A percentile compares a stretch with the other conserved stretches of the same genome.
phyloP scores from a whole-genome alignment of 1,140 invertebrate species.

The Chironomus tepperi region DNA sequence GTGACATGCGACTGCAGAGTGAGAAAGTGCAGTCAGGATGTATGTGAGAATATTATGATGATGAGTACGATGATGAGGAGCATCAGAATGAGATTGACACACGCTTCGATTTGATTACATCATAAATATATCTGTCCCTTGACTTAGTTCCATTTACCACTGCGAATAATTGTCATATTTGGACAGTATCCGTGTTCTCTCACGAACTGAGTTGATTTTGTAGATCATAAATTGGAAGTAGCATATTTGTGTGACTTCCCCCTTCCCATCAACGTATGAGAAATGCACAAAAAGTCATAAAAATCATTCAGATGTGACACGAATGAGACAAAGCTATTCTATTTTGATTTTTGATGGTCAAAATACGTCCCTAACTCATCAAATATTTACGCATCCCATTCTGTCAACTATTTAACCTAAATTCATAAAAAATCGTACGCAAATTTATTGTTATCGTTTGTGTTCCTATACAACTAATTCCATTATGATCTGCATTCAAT shows the following conservation, averaged over 20 bases:
- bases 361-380: not conserved
- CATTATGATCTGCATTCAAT: no score
- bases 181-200: no score
- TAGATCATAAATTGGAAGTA: no score
- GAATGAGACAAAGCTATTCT: no score
- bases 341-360: slow-evolving; percentile 14
- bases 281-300: not conserved
- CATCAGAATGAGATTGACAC: slow-evolving; percentile 4
- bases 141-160: not conserved
- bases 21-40: not conserved
- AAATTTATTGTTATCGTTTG: slow-evolving; percentile 10
- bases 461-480: no score
- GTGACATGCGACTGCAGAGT: not conserved
- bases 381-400: not conserved
- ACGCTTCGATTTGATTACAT: slow-evolving; percentile 23
- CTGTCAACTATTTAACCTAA: slow-evolving; percentile 16
- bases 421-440: slow-evolving; percentile 21
- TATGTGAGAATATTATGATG: not conserved
- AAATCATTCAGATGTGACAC: slow-evolving; percentile 10
- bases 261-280: not conserved
- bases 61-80: not conserved
- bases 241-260: not conserved
- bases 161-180: no score
- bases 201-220: no score
- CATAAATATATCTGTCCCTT: slow-evolving; percentile 3